Conservation (phyloP, 2,888 invertebrate genomes). For the Meandrusa payeni region DNA sequence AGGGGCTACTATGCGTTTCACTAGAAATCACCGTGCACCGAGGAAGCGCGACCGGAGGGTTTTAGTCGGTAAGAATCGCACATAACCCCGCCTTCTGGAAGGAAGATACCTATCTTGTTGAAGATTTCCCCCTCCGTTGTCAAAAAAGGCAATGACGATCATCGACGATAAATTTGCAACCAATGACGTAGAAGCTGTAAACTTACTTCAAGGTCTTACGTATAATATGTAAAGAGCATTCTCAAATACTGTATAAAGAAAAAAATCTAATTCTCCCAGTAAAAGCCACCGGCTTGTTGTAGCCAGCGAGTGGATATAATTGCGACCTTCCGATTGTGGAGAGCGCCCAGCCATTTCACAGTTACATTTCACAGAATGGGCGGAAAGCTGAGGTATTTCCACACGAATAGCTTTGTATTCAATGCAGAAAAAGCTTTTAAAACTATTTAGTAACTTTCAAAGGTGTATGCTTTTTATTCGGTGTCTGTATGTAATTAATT, state of each 20-base stretch:
- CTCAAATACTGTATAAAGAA: not conserved
- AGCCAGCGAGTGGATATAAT: slow-evolving; percentile 37
- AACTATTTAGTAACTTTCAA: slow-evolving; percentile 7
- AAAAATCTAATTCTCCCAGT: slow-evolving; percentile 11
- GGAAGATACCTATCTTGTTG: no score
- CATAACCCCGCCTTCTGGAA: no score
- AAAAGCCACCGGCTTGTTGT: slow-evolving; percentile 15
- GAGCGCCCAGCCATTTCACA: slow-evolving; percentile 35
- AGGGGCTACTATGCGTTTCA: no score
- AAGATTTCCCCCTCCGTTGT: no score
- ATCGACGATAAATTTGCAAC: no score
- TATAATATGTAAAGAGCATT: no score
- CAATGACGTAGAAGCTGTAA: no score
- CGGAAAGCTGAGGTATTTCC: slow-evolving; percentile 28
- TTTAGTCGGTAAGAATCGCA: no score
- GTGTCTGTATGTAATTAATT: slow-evolving; percentile 7
- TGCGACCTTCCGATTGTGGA: slow-evolving; percentile 48
- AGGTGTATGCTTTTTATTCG: not conserved
- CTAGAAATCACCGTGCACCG: no score
- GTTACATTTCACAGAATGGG: slow-evolving; percentile 40
- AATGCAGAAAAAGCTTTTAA: slow-evolving; percentile 13
- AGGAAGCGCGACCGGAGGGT: no score
- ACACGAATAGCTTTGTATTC: slow-evolving; percentile 11
- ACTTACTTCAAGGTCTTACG: no score
- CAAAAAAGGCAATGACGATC: no score